Conservation (phyloP, 2,888 invertebrate species). For the Carterocephalus palaemon region DNA sequence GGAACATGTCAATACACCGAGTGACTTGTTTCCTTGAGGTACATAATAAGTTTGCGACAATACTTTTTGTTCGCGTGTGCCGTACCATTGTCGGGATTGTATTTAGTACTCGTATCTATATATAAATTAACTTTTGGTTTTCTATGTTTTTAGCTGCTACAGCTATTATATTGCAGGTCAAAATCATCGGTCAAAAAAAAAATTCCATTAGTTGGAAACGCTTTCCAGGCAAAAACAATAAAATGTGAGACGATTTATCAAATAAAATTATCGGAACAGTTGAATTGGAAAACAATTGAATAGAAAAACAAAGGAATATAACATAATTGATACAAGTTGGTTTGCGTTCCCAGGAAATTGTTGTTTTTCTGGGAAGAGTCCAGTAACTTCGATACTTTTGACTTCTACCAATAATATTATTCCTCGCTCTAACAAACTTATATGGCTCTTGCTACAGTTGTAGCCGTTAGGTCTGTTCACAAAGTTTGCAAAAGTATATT, state of each 20-base stretch:
- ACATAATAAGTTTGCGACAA: too few species aligned
- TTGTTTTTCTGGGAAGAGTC: conserved; percentile 22
- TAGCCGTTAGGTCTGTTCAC: conserved; percentile 6
- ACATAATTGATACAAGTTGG: conserved; percentile 16
- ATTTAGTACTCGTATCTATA: too few species aligned
- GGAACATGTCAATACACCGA: too few species aligned
- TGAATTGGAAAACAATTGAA: conserved; percentile 20
- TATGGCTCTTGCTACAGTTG: conserved; percentile 14
- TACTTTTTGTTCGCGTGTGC: too few species aligned
- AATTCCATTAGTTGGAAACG: too few species aligned
- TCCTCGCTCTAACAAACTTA: conserved; percentile 20
- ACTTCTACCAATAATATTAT: conserved; percentile 22
- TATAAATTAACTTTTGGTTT: too few species aligned
- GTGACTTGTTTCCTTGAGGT: too few species aligned
- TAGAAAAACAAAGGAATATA: conserved; percentile 20
- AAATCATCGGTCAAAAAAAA: too few species aligned
- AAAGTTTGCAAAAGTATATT: not conserved
- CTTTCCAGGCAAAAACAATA: not conserved
- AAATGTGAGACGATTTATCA: not conserved
- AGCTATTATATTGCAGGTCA: too few species aligned
- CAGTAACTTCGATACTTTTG: conserved; percentile 24
- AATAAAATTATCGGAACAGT: conserved; percentile 14
- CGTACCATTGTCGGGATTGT: too few species aligned
- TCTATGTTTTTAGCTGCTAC: too few species aligned
- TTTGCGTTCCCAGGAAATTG: conserved; percentile 19